phyloP scores from a whole-genome alignment of 2,797 vertebrate species.

The Fistularia commersonii region DNA sequence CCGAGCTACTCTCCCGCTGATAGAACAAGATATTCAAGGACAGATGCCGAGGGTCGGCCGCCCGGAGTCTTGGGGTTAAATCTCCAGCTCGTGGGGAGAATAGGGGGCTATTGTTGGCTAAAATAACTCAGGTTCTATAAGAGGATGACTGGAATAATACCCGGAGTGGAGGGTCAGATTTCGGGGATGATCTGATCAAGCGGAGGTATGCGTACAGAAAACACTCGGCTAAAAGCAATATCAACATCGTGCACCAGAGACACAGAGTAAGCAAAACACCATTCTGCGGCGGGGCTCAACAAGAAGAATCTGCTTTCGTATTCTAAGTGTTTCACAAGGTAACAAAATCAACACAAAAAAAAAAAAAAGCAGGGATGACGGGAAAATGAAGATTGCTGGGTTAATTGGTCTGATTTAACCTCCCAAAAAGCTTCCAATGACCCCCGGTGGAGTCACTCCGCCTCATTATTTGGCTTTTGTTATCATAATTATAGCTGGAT shows the following conservation, averaged over 20 bases:
- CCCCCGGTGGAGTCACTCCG: no score
- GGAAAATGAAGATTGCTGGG: no score
- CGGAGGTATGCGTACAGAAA: conserved; percentile 68
- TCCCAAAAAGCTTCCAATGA: no score
- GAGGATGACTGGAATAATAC: conserved; percentile 59
- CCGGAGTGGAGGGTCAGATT: conserved; percentile 59
- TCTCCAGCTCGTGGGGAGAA: conserved; percentile 51
- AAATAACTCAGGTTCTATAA: conserved; percentile 51
- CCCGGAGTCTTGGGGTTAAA: conserved; percentile 48
- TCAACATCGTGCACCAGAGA: conserved; percentile 45
- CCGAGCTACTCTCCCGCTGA: conserved; percentile 48
- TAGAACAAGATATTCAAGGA: conserved; percentile 53
- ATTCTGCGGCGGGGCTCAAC: conserved; percentile 21
- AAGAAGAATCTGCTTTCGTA: no score
- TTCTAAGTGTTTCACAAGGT: no score
- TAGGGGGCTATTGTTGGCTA: conserved; percentile 57
- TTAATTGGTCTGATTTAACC: no score
- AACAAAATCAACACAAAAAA: no score
- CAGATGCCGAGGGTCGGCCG: conserved; percentile 25
- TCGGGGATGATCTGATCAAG: conserved; percentile 70
- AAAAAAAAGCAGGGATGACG: no score
- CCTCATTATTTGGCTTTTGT: no score
- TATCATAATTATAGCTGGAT: no score
- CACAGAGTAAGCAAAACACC: conserved; percentile 42
- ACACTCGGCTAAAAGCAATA: conserved; percentile 57